phyloP scores from a whole-genome alignment of 2,113 vertebrate species.

The Brachyhypopomus gauderio region DNA sequence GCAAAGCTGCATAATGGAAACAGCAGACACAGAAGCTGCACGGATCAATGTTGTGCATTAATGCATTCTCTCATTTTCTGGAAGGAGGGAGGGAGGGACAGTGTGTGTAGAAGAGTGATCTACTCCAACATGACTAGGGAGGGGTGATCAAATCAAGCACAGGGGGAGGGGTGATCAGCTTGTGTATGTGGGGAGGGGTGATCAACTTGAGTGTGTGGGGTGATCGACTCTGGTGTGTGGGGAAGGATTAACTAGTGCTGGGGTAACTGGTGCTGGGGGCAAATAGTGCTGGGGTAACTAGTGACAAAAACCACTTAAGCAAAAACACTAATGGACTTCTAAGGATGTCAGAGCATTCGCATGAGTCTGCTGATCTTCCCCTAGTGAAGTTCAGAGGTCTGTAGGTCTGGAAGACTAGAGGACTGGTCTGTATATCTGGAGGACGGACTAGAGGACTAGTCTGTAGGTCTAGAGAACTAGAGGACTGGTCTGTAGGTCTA shows the following conservation, averaged over 20 bases:
- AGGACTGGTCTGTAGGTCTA: no score
- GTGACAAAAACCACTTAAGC: conserved; percentile 25
- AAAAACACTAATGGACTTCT: conserved; percentile 45
- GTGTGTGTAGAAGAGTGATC: conserved; percentile 14
- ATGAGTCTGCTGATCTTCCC: conserved; percentile 34
- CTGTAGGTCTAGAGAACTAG: no score
- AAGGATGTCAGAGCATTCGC: conserved; percentile 41
- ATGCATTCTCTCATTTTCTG: background rate
- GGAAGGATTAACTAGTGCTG: no score
- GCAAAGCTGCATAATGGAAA: background rate
- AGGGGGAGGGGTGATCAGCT: no score
- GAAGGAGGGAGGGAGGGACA: background rate
- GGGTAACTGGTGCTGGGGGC: no score
- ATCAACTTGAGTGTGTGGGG: no score
- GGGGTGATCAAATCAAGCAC: background rate
- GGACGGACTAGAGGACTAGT: no score
- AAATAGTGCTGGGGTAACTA: conserved; percentile 5
- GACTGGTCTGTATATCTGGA: no score
- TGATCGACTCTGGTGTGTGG: no score
- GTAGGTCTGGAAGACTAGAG: background rate
- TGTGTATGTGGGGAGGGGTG: no score
- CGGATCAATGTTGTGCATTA: background rate
- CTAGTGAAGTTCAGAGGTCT: conserved; percentile 17
- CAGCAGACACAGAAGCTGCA: background rate
- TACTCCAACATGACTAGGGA: background rate